phyloP scores from a whole-genome alignment of 2,797 vertebrate species.

The Bovichtus diacanthus region DNA sequence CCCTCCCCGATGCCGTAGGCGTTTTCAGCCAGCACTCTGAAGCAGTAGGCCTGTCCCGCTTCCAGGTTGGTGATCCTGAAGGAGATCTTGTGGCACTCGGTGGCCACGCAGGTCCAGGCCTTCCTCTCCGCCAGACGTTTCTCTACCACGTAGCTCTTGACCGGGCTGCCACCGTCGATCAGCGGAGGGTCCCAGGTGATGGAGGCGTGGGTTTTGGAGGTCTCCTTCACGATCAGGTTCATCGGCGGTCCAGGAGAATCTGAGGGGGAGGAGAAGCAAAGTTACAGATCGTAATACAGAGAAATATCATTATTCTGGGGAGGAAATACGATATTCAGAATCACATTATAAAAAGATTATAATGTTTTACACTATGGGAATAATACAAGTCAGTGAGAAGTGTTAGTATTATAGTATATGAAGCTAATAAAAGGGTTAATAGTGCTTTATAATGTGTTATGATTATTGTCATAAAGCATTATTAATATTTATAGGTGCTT shows the following conservation, averaged over 20 bases:
- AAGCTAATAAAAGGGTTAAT: too few species aligned
- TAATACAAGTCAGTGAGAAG: too few species aligned
- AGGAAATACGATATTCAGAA: too few species aligned
- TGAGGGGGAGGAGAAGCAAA: conserved; percentile 55
- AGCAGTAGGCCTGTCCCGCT: conserved; percentile 95
- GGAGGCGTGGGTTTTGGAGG: conserved; percentile 91
- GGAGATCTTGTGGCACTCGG: conserved; percentile 93
- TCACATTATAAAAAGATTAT: too few species aligned
- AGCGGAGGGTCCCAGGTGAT: conserved; percentile 95
- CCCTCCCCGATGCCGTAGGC: conserved; percentile 97
- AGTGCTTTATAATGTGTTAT: too few species aligned
- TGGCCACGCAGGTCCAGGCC: conserved; percentile 95
- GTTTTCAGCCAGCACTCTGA: conserved; percentile 97
- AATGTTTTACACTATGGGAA: too few species aligned
- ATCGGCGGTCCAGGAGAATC: conserved; percentile 96
- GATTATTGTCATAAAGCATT: too few species aligned
- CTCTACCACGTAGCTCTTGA: conserved; percentile 96
- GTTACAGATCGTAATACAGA: too few species aligned
- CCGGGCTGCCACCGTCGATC: conserved; percentile 95
- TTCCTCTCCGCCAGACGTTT: conserved; percentile 98
- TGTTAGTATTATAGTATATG: too few species aligned
- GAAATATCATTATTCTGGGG: too few species aligned
- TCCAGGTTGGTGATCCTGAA: conserved; percentile 94
- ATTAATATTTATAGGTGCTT: too few species aligned
- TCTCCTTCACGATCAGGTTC: conserved; percentile 94